phyloP scores from a whole-genome alignment of 2,797 vertebrate species.

The Sternarchorhynchus goeldii region DNA sequence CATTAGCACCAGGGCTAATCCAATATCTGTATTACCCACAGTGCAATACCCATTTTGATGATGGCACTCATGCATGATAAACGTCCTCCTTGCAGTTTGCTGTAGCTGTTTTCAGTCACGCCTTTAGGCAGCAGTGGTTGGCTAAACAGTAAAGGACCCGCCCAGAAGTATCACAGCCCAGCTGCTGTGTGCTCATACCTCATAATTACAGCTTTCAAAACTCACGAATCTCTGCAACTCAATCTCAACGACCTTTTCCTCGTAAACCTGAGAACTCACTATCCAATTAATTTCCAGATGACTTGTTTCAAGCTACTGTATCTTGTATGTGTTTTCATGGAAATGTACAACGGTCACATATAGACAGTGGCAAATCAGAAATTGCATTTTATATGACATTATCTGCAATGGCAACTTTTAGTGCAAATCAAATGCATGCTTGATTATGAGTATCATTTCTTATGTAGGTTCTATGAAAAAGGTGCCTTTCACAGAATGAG shows the following conservation, averaged over 20 bases:
- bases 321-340: too few relatives aligned
- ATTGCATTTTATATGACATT: too few relatives aligned
- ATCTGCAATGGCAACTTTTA: too few relatives aligned
- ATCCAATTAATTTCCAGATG: neutral
- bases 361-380: too few relatives aligned
- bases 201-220: constrained; percentile 43
- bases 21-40: neutral
- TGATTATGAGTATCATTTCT: too few relatives aligned
- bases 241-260: constrained; percentile 27
- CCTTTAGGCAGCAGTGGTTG: neutral
- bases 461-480: too few relatives aligned
- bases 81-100: neutral
- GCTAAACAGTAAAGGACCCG: neutral
- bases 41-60: too few relatives aligned
- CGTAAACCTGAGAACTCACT: constrained; percentile 9
- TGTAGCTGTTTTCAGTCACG: neutral
- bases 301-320: neutral
- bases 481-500: too few relatives aligned
- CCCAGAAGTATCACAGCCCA: constrained; percentile 20
- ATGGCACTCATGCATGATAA: neutral
- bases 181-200: constrained; percentile 40
- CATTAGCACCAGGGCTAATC: neutral
- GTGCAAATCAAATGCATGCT: too few relatives aligned
- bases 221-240: neutral
- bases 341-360: too few relatives aligned